Percentiles rank a stretch among this genome's conserved stretches.
These are phyloP conservation scores for Chionis minor DNA, from an alignment of 2,113 vertebrate species.

Conservation along the genomic window DNA sequence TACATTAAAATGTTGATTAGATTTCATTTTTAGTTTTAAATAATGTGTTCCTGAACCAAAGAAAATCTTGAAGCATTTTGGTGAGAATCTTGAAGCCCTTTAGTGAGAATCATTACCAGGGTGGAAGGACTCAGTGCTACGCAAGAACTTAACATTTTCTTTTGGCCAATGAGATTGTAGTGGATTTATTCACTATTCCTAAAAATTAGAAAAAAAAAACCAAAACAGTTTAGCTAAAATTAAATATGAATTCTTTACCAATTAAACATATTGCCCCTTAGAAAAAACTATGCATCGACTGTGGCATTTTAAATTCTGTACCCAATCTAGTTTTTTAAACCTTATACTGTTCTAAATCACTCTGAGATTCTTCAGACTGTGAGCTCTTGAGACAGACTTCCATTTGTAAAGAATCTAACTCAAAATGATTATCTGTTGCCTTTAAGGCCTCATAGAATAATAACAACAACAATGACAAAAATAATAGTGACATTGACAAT, in stretches of 20 bases:
- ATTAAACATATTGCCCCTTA: not conserved
- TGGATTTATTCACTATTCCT: slow-evolving; percentile 4
- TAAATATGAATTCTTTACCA: not conserved
- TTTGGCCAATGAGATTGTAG: not conserved
- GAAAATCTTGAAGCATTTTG: not conserved
- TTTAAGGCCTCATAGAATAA: not conserved
- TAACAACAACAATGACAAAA: not conserved
- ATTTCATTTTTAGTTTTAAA: not conserved
- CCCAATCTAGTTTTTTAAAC: not conserved
- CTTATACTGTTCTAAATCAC: not conserved
- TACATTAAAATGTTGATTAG: not conserved
- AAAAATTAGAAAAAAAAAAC: not conserved
- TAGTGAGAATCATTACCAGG: not conserved
- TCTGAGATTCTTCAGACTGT: not conserved
- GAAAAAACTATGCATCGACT: not conserved
- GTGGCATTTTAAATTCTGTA: not conserved
- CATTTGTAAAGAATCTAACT: not conserved
- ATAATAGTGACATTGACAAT: not conserved
- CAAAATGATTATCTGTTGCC: not conserved
- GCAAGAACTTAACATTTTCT: slow-evolving; percentile 13
- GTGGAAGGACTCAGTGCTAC: not conserved
- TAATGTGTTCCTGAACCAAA: not conserved
- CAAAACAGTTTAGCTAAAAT: not conserved
- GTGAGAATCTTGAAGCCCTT: not conserved
- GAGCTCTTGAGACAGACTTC: not conserved